Evolutionary conservation across 2,888 invertebrate species (phyloP), one percentile per base, ranked within the genome.

Genomic region (Myathropa florea): DNA sequence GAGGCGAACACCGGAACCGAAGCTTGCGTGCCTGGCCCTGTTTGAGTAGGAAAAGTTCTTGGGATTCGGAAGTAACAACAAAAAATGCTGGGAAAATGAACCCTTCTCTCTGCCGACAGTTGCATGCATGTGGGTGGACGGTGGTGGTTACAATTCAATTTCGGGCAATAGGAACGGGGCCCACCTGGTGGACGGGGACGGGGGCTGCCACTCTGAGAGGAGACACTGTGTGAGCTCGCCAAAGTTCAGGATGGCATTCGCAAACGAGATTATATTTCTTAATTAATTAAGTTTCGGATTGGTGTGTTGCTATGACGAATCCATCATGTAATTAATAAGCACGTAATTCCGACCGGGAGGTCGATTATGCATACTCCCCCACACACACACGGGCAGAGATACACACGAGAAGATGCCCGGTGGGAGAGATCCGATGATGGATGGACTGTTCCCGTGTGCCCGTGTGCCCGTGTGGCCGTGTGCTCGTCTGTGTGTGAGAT

Each of bases 291-390:
- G 46, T 46, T 65, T 46, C 46, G 64, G 39, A 39, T 36, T 65
- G 24, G 64, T 46, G 24, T 26, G 36, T 36, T 64, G 10, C 39
- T 64, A 64, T 64, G 64, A 65, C 39, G 24, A 36, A 65, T 65
- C 64, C 39, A 65, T 65, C 64, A 65, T 65, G 64, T 65, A 65
- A 65, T 65, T 65, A 65, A 65, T 65, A 46, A 65, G 39, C 64
- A 65, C 39, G 46, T 46, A 65, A 23, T 65, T 65, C 64, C 39
- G 46, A 12, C 46, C 18, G 46, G 26, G 18, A 46, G 46, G 39
- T 36, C 26, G 46, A 26, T 65, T 65, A 46, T 65, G 39, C 64
- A 65, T 12, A 64, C 64, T 39, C 9, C 6, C 23, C 36, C n/a
- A 46, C 46, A 46, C 39, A 39, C 39, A n/a, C 39, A n/a, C 14